phyloP scores from a whole-genome alignment of 2,888 invertebrate genomes.

The Zeuzera pyrina region DNA sequence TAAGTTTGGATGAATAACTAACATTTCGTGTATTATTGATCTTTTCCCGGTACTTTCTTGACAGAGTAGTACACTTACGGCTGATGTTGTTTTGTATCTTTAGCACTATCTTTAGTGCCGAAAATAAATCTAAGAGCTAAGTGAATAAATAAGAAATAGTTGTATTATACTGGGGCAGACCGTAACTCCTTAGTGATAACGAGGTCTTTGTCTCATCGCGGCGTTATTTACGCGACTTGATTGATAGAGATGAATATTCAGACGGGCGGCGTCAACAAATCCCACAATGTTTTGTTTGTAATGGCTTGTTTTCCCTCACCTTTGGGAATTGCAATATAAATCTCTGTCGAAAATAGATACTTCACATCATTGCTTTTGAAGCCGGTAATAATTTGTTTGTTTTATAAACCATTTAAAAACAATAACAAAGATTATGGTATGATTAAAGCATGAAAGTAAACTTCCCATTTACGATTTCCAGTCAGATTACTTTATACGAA shows the following conservation, averaged over 20 bases:
- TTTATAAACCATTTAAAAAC: no score
- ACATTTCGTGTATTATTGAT: no score
- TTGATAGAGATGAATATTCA: conserved; percentile 58
- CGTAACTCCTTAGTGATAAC: conserved; percentile 39
- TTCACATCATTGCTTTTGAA: conserved; percentile 27
- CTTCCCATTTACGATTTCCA: no score
- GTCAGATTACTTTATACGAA: no score
- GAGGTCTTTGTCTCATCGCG: conserved; percentile 37
- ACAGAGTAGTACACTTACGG: no score
- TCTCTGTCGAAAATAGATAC: conserved; percentile 39
- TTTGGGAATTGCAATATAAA: conserved; percentile 47
- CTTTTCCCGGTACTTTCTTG: no score
- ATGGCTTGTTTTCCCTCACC: conserved; percentile 36
- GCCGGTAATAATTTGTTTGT: no score
- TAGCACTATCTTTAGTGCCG: neutral
- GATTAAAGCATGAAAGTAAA: no score
- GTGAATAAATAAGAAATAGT: conserved; percentile 22
- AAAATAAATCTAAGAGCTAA: conserved; percentile 3
- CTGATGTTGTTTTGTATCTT: neutral
- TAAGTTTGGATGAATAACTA: no score
- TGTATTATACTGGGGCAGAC: conserved; percentile 26
- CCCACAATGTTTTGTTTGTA: conserved; percentile 34
- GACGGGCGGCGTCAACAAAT: conserved; percentile 37
- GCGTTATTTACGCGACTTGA: conserved; percentile 48
- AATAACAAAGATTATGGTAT: no score